These are phyloP conservation scores for Galendromus occidentalis DNA, from an alignment of 1,140 invertebrate species.

Conservation along the genomic window DNA sequence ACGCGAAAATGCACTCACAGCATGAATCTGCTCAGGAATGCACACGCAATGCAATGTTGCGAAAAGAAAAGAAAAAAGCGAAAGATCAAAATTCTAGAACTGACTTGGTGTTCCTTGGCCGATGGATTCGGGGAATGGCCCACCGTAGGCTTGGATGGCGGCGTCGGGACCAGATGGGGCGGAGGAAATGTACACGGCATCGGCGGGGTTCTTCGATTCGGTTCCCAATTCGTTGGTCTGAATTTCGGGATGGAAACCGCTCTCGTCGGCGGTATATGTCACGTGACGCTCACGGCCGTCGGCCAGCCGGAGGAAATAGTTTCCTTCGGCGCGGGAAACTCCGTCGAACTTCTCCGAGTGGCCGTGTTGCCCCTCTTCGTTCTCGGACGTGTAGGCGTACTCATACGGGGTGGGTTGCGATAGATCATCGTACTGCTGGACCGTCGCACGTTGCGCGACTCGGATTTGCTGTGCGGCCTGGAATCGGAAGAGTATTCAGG, in stretches of 20 bases:
- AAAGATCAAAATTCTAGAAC: too few species aligned
- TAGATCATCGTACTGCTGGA: background rate
- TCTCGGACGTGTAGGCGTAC: slow-evolving; percentile 4
- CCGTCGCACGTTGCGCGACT: background rate
- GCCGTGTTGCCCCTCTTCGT: background rate
- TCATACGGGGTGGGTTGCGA: slow-evolving; percentile 3
- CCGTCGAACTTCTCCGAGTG: slow-evolving; percentile 7
- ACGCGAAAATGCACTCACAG: too few species aligned
- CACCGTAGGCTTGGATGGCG: slow-evolving; percentile 5
- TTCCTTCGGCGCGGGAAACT: background rate
- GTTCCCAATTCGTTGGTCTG: slow-evolving; percentile 7
- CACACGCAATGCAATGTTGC: too few species aligned
- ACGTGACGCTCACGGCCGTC: slow-evolving; percentile 5
- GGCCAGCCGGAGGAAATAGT: background rate
- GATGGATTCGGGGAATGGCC: background rate
- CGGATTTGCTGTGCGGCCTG: background rate
- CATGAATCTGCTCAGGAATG: too few species aligned
- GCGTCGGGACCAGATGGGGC: slow-evolving; percentile 6
- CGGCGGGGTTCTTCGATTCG: background rate
- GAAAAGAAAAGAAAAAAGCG: too few species aligned
- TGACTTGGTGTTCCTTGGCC: background rate
- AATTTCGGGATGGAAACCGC: background rate
- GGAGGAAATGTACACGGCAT: slow-evolving; percentile 5
- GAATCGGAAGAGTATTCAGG: background rate
- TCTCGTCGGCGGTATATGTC: slow-evolving; percentile 1